phyloP scores from a whole-genome alignment of 2,797 vertebrate genomes.

The Triplophysa bombifrons region DNA sequence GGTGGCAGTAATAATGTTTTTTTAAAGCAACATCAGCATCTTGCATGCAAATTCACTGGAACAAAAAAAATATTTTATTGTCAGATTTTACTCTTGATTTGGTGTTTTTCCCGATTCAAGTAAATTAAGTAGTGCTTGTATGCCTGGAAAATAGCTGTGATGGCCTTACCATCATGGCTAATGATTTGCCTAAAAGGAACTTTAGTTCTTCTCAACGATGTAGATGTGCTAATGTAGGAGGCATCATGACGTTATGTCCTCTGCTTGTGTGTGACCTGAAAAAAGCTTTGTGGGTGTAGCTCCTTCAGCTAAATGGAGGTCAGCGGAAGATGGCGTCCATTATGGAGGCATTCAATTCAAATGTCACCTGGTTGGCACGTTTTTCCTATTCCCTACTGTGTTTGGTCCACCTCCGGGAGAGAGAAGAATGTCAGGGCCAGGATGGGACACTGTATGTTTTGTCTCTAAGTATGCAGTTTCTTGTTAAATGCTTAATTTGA shows the following conservation, averaged over 20 bases:
- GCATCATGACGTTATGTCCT: conserved; percentile 74
- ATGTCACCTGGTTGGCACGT: conserved; percentile 77
- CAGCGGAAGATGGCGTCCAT: conserved; percentile 76
- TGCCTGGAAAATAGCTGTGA: too few relatives aligned
- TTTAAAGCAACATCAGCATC: too few relatives aligned
- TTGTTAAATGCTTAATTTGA: conserved; percentile 65
- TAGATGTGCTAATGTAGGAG: conserved; percentile 57
- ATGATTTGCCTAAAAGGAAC: conserved; percentile 49
- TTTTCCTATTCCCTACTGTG: conserved; percentile 71
- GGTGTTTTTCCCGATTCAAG: too few relatives aligned
- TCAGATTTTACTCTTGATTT: too few relatives aligned
- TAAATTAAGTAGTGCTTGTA: too few relatives aligned
- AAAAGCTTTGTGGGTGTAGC: conserved; percentile 64
- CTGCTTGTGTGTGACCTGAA: conserved; percentile 70
- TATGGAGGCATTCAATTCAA: conserved; percentile 79
- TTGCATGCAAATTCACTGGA: too few relatives aligned
- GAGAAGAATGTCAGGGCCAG: conserved; percentile 44
- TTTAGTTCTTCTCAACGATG: conserved; percentile 56
- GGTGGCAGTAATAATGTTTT: background rate
- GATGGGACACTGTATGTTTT: conserved; percentile 58
- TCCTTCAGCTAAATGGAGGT: conserved; percentile 79
- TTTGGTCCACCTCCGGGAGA: conserved; percentile 58
- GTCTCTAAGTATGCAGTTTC: conserved; percentile 59
- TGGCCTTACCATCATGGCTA: too few relatives aligned
- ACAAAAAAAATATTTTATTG: too few relatives aligned